Evolutionary conservation across 92 coral and sea anemone species (phyloP), one percentile per base, ranked within the genome.

Genomic region (Epizoanthus scotinus): DNA sequence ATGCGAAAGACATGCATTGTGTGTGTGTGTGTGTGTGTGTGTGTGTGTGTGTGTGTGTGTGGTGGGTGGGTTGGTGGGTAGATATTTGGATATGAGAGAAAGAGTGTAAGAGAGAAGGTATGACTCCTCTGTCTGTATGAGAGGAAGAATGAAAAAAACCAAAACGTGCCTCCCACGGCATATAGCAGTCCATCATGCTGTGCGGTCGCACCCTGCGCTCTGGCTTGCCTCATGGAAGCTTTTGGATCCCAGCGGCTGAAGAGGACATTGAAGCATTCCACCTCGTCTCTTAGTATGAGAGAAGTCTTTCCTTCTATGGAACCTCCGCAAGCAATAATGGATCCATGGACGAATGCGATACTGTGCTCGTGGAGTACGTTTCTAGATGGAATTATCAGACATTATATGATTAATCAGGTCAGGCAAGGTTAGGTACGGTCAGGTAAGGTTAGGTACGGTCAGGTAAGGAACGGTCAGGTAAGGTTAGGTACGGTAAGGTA

Each of bases 281-380:
- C 97, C 18, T 87, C 82, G 18, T 90, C 89, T 67, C 88, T 90
- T 26, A 90, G 84, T 50, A 92, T 57, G 44, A 92, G 87, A 10
- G 94, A 87, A 13, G 94, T 88, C 81, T 82, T 85, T 26, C 97
- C 97, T 75, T 92, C 97, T 8, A 62, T 42, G 63, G 97, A 90
- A 60, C 98, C 98, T 22, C 95, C 98, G 47, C 91, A 82, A 17
- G 87, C 85, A 47, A 84, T 90, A 4, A 95, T 93, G 18, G 82
- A 58, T 13, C 89, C 98, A 67, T 90, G 87, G 12, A 87, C 82
- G 19, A 78, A 89, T 5, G 91, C 85, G 6, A 91, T 70, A 56
- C 91, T 71, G 69, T 95, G 98, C 50, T 95, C 94, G 22, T 49
- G 86, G 77, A 92, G 73, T 18, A 47, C 72, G 8, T 84, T 73